Base-by-base conservation (phyloP, 2,113 vertebrate genomes). In the Pycnonotus jocosus region DNA sequence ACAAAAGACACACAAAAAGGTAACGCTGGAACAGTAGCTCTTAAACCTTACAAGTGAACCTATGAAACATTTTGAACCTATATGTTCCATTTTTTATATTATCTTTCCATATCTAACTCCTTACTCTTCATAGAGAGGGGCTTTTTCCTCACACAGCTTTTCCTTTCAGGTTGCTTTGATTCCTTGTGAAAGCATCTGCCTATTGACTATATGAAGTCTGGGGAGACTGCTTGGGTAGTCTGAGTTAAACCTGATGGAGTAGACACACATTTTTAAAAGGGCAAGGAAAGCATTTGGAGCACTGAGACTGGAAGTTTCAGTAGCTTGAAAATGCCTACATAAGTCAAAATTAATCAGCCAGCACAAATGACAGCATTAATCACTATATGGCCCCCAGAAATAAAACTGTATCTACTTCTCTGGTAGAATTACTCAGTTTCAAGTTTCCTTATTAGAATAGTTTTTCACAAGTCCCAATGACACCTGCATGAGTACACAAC, bases 371-470 rank as follows among this genome's bases (percentile, higher is more conserved):
- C 21, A 78, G 35, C 35, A 74, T 85, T 30, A 68, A 58, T 78
- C 23, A 48, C 19, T 65, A 37, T 22, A 47, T 42, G 24, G 1
- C 15, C 48, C 51, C 38, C 56, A 91, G 85, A 74, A 85, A 81
- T 33, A 53, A 70, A 81, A 74, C 13, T 74, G 7, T 22, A 30
- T 42, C 62, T 69, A 70, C 7, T 79, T 81, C 60, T 23, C 72
- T 94, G 54, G 42, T 50, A 80, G 72, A 95, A 87, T 93, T 70
- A 89, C 14, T 94, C 70, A 81, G 2, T 86, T 95, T 84, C 84
- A 90, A 19, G 31, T 72, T 74, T 86, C 57, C 86, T 93, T 94
- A 94, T 90, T 71, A 84, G 76, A 81, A 74, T 23, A 54, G n/a
- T 69, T 92, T 84, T 78, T 92, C 35, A 78, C 65, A 72, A 69